Evolutionary conservation across 2,888 invertebrate species (phyloP), one percentile per base, ranked within the genome.

Genomic region (Chrysotoxum bicinctum): DNA sequence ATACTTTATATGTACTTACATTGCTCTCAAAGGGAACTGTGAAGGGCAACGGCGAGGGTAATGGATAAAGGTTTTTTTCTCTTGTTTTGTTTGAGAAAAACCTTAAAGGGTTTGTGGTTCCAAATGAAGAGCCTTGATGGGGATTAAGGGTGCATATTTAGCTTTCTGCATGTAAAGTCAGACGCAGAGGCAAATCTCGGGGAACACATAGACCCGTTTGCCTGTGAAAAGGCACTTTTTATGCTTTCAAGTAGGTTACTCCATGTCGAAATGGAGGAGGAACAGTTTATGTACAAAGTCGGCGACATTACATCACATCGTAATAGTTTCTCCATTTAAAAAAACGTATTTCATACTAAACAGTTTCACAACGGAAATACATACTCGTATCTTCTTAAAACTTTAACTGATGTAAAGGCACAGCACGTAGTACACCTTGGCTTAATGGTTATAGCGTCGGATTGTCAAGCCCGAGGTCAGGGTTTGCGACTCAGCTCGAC

Each of bases 21-120:
- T 85, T 72, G 80, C 84, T 76, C 84, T 80, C 54, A 72, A 72
- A 69, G 68, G 16, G 62, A 72, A 35, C 58, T 64, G 19, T 56
- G 32, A 70, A 70, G 70, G 54, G 50, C 66, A 66, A 21, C 10
- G 4, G 1, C 19, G 19, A 8, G 58, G 32, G 10, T 19, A 45
- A 35, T 43, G 30, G 77, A 26, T 62, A 21, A 5, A n/a, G 12
- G 14, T 45, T 54, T 19, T 54, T 50, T 50, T 37, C 19, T 54
- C 26, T 19, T 40, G 8, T 37, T 45, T 48, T 7, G 10, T 16
- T 56, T 32, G 16, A 56, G 54, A 54, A 52, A 30, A 60, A 37
- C 37, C 32, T 78, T 26, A 19, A 50, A 50, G 62, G 69, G 54
- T 37, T 62, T 43, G 75, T 69, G 80, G 80, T 56, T 75, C 52